Conservation (phyloP, 2,888 invertebrate species). For the Schizotus pectinicornis region DNA sequence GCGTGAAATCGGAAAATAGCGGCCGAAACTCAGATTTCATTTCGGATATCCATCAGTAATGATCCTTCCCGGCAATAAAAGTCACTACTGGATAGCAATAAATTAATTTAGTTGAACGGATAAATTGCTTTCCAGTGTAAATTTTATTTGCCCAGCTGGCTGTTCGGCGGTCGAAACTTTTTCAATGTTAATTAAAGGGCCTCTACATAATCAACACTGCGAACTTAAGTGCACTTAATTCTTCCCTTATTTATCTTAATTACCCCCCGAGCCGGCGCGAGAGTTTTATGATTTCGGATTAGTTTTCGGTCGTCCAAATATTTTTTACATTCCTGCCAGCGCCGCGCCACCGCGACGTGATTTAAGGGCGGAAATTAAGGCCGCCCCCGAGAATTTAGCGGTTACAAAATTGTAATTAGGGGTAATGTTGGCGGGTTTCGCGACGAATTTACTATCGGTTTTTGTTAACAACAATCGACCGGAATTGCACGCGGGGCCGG, state of each 20-base stretch:
- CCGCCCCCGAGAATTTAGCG: constrained; percentile 14
- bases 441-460: constrained; percentile 2
- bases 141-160: constrained; percentile 16
- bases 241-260: constrained; percentile 28
- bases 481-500: neutral
- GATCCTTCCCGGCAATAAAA: constrained; percentile 15
- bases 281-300: constrained; percentile 26
- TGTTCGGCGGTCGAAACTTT: constrained; percentile 16
- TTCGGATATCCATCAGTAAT: constrained; percentile 11
- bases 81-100: constrained; percentile 16
- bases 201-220: constrained; percentile 25
- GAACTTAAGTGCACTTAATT: constrained; percentile 27
- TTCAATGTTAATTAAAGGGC: constrained; percentile 26
- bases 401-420: constrained; percentile 14
- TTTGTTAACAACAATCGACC: constrained; percentile 3
- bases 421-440: constrained; percentile 4
- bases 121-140: constrained; percentile 11
- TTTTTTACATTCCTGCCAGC: constrained; percentile 3
- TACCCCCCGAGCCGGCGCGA: constrained; percentile 16
- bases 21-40: constrained; percentile 7
- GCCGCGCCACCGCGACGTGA: constrained; percentile 1
- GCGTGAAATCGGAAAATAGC: no score
- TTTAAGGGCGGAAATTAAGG: constrained; percentile 29
- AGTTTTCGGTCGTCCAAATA: constrained; percentile 7
- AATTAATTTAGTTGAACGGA: constrained; percentile 23